A percentile compares a stretch with the other conserved stretches of the same genome.
Conservation (phyloP, 2,797 vertebrate species). For the Triplophysa yarkandensis region DNA sequence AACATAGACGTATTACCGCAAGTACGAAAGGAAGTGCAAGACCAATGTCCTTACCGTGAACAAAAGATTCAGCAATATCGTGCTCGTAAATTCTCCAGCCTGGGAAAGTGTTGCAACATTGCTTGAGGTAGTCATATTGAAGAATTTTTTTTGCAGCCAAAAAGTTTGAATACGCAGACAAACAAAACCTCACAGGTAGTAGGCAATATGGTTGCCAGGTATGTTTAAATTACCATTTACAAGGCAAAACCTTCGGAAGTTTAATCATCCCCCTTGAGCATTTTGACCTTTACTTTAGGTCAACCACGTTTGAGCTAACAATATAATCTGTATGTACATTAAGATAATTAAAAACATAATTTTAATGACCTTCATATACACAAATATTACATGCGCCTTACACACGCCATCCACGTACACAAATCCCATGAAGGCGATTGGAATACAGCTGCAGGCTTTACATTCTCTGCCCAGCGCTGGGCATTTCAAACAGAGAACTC, state of each 20-base stretch:
- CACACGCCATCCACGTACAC: not conserved
- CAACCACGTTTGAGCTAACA: not conserved
- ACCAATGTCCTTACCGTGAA: slow-evolving; percentile 35
- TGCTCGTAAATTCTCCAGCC: slow-evolving; percentile 35
- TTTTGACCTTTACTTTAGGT: not conserved
- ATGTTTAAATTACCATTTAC: no score
- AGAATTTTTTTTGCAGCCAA: not conserved
- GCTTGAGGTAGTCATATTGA: slow-evolving; percentile 26
- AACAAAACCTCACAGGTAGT: not conserved
- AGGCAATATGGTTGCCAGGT: not conserved
- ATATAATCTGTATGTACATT: not conserved
- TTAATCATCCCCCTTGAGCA: no score
- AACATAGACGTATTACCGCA: slow-evolving; percentile 49
- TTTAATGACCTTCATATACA: not conserved
- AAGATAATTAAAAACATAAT: not conserved
- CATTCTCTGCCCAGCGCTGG: slow-evolving; percentile 32
- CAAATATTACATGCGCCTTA: not conserved
- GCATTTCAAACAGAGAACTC: slow-evolving; percentile 39
- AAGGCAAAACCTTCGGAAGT: no score
- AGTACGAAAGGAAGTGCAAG: slow-evolving; percentile 41
- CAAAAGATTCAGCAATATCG: slow-evolving; percentile 52
- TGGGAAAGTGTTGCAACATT: slow-evolving; percentile 29
- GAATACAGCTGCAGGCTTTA: slow-evolving; percentile 21
- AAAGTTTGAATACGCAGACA: not conserved
- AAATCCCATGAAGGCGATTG: slow-evolving; percentile 14